These are phyloP conservation scores for Cosmorhoe ocellata DNA, from an alignment of 2,888 invertebrate genomes.

Conservation along the genomic window DNA sequence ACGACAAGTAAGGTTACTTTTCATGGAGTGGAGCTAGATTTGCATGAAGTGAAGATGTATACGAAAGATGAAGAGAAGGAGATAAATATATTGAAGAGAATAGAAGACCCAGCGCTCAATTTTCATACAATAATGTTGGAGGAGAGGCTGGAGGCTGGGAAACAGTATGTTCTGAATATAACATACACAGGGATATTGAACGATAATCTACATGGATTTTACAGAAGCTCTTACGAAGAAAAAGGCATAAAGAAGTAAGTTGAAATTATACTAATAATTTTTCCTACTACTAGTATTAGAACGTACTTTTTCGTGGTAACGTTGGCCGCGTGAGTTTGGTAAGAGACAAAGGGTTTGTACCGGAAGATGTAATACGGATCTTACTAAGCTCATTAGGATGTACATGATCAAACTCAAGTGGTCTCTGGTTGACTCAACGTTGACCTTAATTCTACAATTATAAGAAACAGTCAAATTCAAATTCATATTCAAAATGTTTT, in stretches of 20 bases:
- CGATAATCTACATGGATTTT: constrained; percentile 90
- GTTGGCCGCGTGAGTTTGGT: not conserved
- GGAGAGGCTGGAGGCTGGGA: constrained; percentile 80
- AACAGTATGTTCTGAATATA: constrained; percentile 86
- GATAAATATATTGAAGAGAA: constrained; percentile 60
- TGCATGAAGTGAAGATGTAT: constrained; percentile 81
- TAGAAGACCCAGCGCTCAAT: constrained; percentile 84
- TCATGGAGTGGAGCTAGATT: constrained; percentile 87
- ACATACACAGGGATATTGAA: constrained; percentile 88
- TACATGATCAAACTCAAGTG: constrained; percentile 12
- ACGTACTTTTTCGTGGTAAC: no score
- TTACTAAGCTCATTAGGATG: constrained; percentile 18
- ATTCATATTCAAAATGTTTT: no score
- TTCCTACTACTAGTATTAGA: no score
- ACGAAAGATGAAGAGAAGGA: constrained; percentile 62
- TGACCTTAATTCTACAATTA: constrained; percentile 9
- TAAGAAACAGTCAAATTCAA: no score
- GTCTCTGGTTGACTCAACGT: constrained; percentile 1
- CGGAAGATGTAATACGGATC: constrained; percentile 14
- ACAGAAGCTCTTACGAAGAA: constrained; percentile 89
- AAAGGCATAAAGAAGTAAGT: constrained; percentile 86
- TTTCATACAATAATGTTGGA: constrained; percentile 86
- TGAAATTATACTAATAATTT: not conserved
- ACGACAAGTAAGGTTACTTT: constrained; percentile 87
- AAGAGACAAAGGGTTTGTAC: not conserved